phyloP scores from a whole-genome alignment of 2,888 invertebrate genomes.

The Itoplectis maculator region DNA sequence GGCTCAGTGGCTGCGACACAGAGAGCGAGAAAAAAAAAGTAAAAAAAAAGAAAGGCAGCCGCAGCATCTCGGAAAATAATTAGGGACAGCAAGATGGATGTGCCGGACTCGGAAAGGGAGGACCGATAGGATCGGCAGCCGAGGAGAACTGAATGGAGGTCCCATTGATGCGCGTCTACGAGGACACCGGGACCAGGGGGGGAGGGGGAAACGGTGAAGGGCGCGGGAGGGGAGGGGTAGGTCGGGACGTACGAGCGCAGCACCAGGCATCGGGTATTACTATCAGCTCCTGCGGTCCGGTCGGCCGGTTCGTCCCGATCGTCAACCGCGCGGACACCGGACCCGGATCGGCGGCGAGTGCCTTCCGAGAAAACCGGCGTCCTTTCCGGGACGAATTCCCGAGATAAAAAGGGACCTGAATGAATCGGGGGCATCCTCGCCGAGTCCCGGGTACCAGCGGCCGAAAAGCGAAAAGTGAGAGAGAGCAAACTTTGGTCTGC shows the following conservation, averaged over 20 bases:
- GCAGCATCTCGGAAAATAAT: constrained; percentile 79
- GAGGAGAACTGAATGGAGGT: constrained; percentile 78
- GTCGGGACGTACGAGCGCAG: constrained; percentile 52
- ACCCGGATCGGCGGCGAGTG: constrained; percentile 61
- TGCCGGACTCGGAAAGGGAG: constrained; percentile 60
- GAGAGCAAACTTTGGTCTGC: too few relatives aligned
- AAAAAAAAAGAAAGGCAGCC: constrained; percentile 13
- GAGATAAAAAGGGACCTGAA: constrained; percentile 84
- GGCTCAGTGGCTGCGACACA: constrained; percentile 42
- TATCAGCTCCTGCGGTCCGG: constrained; percentile 62
- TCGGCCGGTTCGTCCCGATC: constrained; percentile 65
- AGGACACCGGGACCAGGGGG: too few relatives aligned
- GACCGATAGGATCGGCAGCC: constrained; percentile 70
- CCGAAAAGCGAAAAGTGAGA: too few relatives aligned
- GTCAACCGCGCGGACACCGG: constrained; percentile 46
- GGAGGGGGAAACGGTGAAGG: constrained; percentile 29
- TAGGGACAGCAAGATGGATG: constrained; percentile 84
- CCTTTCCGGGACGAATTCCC: constrained; percentile 85
- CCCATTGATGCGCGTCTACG: constrained; percentile 80
- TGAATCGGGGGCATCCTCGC: constrained; percentile 82
- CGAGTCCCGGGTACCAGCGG: too few relatives aligned
- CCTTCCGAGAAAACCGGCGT: constrained; percentile 84
- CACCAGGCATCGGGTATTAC: constrained; percentile 52
- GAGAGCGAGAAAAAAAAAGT: constrained; percentile 15
- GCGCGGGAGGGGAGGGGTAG: neutral